Percentiles rank a stretch among this genome's conserved stretches.
Evolutionary conservation across 2,888 invertebrate genomes (phyloP).

Genomic region (Psylliodes chrysocephalus): DNA sequence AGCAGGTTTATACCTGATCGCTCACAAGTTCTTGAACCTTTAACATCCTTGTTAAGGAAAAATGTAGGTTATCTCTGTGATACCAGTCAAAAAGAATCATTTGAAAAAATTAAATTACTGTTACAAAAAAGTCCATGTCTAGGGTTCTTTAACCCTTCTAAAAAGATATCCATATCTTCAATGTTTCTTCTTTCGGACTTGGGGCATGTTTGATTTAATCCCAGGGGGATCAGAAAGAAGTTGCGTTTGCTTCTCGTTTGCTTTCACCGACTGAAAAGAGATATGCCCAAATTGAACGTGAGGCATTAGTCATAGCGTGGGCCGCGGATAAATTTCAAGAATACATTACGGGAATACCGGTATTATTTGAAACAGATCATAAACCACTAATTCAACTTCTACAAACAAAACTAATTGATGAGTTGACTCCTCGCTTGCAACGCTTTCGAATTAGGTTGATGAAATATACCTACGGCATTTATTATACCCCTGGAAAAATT

Average conservation of each 20-base stretch:
- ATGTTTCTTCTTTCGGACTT: conserved; percentile 28
- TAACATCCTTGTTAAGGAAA: neutral
- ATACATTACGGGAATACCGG: conserved; percentile 27
- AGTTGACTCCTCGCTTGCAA: conserved; percentile 53
- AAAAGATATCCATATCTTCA: conserved; percentile 8
- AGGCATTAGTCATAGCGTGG: conserved; percentile 18
- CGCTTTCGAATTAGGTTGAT: conserved; percentile 13
- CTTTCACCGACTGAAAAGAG: conserved; percentile 7
- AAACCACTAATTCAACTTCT: too few relatives aligned
- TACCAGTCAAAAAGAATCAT: conserved; percentile 16
- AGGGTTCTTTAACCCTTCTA: conserved; percentile 17
- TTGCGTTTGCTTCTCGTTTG: conserved; percentile 30
- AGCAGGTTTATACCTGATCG: conserved; percentile 6
- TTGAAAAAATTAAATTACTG: conserved; percentile 23
- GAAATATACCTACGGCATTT: conserved; percentile 34
- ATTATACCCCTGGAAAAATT: conserved; percentile 8
- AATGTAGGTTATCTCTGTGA: neutral
- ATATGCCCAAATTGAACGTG: conserved; percentile 22
- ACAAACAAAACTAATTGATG: conserved; percentile 51
- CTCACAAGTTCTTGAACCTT: conserved; percentile 7
- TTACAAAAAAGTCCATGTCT: conserved; percentile 21
- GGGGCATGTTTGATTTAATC: conserved; percentile 21
- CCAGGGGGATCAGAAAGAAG: conserved; percentile 10
- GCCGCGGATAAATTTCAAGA: conserved; percentile 48
- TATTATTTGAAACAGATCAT: conserved; percentile 45